phyloP scores from a whole-genome alignment of 1,140 invertebrate genomes.

The Hermatobates lingyangjiaoensis region DNA sequence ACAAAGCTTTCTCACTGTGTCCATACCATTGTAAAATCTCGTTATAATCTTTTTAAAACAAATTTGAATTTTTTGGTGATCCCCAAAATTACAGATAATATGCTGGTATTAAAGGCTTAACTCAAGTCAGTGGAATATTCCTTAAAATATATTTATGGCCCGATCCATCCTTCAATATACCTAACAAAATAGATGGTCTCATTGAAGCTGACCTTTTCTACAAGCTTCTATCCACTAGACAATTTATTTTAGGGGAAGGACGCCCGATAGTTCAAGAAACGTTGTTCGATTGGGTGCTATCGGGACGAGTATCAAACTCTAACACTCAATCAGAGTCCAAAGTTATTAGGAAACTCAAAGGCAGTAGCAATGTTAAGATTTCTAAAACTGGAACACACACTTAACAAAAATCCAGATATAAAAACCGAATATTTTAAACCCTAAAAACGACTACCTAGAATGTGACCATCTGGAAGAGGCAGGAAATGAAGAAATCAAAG shows the following conservation, averaged over 20 bases:
- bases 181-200: not conserved
- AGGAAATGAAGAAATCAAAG: not conserved
- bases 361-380: not conserved
- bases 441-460: not conserved
- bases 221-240: not conserved
- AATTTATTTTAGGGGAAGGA: not conserved
- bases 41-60: not conserved
- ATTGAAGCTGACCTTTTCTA: not conserved
- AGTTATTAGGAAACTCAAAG: not conserved
- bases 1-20: not conserved
- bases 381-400: not conserved
- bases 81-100: not conserved
- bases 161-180: not conserved
- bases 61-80: not conserved
- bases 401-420: not conserved
- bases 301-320: not conserved
- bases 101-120: not conserved
- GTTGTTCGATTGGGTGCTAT: not conserved
- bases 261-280: not conserved
- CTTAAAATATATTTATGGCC: not conserved
- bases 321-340: not conserved
- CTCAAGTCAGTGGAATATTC: not conserved
- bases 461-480: not conserved
- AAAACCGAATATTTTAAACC: not conserved
- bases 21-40: not conserved